Conservation (phyloP, 1,140 invertebrate species). For the Apis mellifera region Amel_HAv3.1 CM009931.2:12427001-12427500, state of each 20-base stretch:
- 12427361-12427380: background rate
- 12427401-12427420: too few species aligned
- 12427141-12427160: background rate
- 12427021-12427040: conserved; percentile 37
- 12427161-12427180: too few species aligned
- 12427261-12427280: too few species aligned
- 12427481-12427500: background rate
- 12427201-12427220: too few species aligned
- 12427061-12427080: conserved; percentile 18
- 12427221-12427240: too few species aligned
- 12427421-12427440: background rate
- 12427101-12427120: background rate
- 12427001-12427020: conserved; percentile 29
- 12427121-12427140: background rate
- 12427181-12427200: too few species aligned
- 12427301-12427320: background rate
- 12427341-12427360: background rate
- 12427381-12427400: background rate
- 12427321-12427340: background rate
- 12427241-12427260: too few species aligned
- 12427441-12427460: background rate
- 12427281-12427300: too few species aligned
- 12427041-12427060: conserved; percentile 20
- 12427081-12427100: conserved; percentile 43
- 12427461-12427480: background rate